phyloP scores from a whole-genome alignment of 2,113 vertebrate genomes.

The Corynorhinus townsendii region DNA sequence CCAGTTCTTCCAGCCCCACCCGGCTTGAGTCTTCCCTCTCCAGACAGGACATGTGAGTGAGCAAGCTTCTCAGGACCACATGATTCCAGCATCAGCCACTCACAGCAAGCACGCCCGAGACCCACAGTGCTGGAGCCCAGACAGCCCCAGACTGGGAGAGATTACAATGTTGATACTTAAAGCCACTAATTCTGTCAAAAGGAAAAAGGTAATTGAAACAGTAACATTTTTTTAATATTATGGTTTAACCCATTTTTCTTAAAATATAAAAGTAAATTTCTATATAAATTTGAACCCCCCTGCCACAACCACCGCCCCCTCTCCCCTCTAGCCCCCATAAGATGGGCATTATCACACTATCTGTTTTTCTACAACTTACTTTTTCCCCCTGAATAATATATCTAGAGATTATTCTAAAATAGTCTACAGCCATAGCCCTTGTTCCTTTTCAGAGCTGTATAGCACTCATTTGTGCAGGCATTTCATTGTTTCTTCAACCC shows the following conservation, averaged over 20 bases:
- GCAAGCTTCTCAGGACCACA: background rate
- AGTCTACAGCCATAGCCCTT: background rate
- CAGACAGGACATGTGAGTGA: background rate
- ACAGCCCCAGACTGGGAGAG: background rate
- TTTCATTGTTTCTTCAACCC: background rate
- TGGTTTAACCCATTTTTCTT: background rate
- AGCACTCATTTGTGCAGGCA: background rate
- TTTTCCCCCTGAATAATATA: rapidly evolving
- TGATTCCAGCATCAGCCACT: background rate
- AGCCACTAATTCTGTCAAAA: background rate
- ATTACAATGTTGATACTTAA: background rate
- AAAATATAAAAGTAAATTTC: background rate
- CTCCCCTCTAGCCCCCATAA: background rate
- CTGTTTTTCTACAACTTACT: background rate
- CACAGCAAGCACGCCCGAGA: background rate
- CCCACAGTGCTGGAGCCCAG: background rate
- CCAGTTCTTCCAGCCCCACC: background rate
- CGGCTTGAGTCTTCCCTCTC: background rate
- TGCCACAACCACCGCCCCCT: too few species aligned
- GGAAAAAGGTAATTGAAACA: background rate
- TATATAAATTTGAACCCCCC: background rate
- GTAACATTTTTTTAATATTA: background rate
- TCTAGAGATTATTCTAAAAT: background rate
- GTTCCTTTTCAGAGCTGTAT: background rate
- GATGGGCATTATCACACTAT: background rate